These are phyloP conservation scores for Alouatta palliata DNA, from an alignment of 2,113 vertebrate genomes.

Conservation along the genomic window DNA sequence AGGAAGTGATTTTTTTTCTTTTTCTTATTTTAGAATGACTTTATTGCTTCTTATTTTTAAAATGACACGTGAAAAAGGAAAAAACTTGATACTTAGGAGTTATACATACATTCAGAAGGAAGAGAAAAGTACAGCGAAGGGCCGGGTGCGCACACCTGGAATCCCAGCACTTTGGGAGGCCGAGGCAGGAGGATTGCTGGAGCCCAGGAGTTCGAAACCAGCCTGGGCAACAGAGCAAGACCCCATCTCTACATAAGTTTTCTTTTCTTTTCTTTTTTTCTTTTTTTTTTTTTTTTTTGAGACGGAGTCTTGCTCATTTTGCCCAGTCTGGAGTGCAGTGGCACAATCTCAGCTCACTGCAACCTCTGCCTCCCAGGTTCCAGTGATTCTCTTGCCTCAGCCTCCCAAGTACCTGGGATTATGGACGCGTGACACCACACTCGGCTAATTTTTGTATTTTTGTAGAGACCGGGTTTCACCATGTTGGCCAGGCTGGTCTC, in stretches of 20 bases:
- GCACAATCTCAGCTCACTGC: not conserved
- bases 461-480: not conserved
- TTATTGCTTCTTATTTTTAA: not conserved
- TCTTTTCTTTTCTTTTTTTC: not conserved
- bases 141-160: not conserved
- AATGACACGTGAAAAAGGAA: not conserved
- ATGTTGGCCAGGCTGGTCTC: not conserved
- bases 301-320: not conserved
- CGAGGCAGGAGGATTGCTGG: not conserved
- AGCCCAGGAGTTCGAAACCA: not conserved
- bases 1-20: not conserved
- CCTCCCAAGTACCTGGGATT: not conserved
- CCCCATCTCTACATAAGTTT: not conserved
- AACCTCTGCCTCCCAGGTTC: not conserved
- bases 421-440: accelerated
- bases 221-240: not conserved
- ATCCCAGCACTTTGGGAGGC: not conserved
- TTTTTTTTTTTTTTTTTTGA: too few species aligned
- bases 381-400: not conserved
- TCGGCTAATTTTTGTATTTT: not conserved
- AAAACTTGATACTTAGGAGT: not conserved
- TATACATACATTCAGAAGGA: not conserved
- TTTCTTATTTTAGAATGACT: not conserved
- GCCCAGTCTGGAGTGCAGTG: not conserved
- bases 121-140: not conserved